phyloP scores from a whole-genome alignment of 1,140 invertebrate genomes.

The Drosophila suzukii region DNA sequence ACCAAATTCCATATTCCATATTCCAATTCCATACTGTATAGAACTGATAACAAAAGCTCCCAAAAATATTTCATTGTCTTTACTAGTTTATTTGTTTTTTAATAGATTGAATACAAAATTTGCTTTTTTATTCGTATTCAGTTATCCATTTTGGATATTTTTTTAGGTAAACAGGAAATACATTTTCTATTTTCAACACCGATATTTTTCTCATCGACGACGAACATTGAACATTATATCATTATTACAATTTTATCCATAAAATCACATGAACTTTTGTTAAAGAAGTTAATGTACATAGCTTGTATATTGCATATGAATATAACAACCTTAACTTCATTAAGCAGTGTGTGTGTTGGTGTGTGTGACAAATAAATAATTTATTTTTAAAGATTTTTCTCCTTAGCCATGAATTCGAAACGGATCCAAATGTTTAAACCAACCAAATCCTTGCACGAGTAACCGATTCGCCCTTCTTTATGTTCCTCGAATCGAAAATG shows the following conservation, averaged over 20 bases:
- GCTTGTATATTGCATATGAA: slow-evolving; percentile 73
- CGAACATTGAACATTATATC: not conserved
- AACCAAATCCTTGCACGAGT: slow-evolving; percentile 84
- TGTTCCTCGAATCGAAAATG: slow-evolving; percentile 29
- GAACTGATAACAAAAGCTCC: too few species aligned
- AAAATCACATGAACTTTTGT: too few species aligned
- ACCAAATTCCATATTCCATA: too few species aligned
- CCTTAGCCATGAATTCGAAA: slow-evolving; percentile 25
- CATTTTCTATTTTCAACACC: too few species aligned
- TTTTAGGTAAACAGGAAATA: too few species aligned
- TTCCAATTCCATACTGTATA: too few species aligned
- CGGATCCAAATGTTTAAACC: slow-evolving; percentile 25
- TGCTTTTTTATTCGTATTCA: too few species aligned
- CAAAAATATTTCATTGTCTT: too few species aligned
- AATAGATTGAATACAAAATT: too few species aligned
- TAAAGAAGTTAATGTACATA: not conserved
- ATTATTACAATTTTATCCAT: too few species aligned
- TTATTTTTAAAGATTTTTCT: slow-evolving; percentile 36
- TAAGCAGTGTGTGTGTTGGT: slow-evolving; percentile 27
- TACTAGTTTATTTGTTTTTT: too few species aligned
- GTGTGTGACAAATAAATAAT: slow-evolving; percentile 25
- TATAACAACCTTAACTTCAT: slow-evolving; percentile 2
- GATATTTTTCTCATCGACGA: not conserved
- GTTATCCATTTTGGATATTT: too few species aligned
- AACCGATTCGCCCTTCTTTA: slow-evolving; percentile 81